These are phyloP conservation scores for Bettongia penicillata DNA, from an alignment of 2,113 vertebrate genomes.

Conservation along the genomic window DNA sequence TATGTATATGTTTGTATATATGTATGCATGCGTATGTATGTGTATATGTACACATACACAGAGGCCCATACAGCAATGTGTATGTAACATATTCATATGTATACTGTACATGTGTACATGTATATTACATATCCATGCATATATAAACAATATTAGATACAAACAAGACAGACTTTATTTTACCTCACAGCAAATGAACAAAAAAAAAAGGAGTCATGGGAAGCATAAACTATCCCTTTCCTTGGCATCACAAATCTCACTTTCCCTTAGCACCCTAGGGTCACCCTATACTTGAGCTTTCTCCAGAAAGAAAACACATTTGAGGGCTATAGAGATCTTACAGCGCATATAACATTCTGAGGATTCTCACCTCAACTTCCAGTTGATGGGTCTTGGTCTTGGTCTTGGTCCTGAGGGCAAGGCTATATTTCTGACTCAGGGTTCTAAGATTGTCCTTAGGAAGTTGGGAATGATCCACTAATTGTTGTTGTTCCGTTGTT, in stretches of 20 bases:
- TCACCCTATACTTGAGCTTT: not conserved
- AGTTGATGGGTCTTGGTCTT: not conserved
- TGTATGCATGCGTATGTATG: too few relatives aligned
- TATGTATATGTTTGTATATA: not conserved
- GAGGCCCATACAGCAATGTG: not conserved
- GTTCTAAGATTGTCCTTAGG: not conserved
- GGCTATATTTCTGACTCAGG: not conserved
- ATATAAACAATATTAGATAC: not conserved
- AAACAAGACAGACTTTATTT: not conserved
- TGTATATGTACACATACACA: too few relatives aligned
- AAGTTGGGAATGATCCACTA: not conserved
- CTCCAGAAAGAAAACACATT: not conserved
- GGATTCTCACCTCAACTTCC: not conserved
- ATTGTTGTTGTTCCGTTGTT: not conserved
- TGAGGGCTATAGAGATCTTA: not conserved
- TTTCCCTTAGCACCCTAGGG: not conserved
- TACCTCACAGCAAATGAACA: not conserved
- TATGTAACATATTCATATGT: not conserved
- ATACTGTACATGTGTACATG: not conserved
- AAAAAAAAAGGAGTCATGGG: not conserved
- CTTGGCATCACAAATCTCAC: not conserved
- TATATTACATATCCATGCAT: not conserved
- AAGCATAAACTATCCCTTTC: not conserved
- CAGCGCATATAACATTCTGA: not conserved
- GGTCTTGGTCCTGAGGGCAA: not conserved